Evolutionary conservation across 2,888 invertebrate species (phyloP).

Genomic region (Mimachlamys varia): DNA sequence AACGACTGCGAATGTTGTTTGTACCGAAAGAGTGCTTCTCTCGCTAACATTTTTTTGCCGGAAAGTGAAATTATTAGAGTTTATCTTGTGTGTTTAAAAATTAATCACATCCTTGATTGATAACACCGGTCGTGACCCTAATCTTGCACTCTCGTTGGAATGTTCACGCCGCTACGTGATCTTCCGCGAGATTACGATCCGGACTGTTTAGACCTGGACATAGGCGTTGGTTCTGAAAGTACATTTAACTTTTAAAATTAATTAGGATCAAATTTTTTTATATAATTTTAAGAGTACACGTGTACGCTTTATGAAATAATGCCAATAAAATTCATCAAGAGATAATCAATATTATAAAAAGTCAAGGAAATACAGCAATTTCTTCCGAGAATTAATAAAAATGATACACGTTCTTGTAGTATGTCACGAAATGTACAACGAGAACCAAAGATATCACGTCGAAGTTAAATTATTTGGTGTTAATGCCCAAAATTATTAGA

Average conservation of each 20-base stretch:
- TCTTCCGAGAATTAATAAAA: neutral
- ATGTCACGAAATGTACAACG: no score
- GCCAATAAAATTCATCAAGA: neutral
- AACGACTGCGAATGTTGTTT: neutral
- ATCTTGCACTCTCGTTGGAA: neutral
- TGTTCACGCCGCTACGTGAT: neutral
- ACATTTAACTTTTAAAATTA: neutral
- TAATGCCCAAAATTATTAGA: no score
- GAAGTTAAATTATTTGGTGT: no score
- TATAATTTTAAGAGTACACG: neutral
- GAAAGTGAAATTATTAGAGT: neutral
- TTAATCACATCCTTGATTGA: conserved; percentile 7
- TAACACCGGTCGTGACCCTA: neutral
- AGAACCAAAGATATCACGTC: no score
- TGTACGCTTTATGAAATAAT: neutral
- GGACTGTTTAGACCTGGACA: neutral
- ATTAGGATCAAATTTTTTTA: neutral
- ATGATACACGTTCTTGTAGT: no score
- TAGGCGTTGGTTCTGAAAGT: neutral
- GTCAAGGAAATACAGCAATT: neutral
- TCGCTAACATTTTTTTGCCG: neutral
- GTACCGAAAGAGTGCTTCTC: neutral
- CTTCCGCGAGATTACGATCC: neutral
- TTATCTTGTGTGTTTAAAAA: neutral
- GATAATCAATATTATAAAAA: neutral